Evolutionary conservation across 2,113 vertebrate species (phyloP), one percentile per base, ranked within the genome.

Genomic region (Hydrochoerus hydrochaeris): DNA sequence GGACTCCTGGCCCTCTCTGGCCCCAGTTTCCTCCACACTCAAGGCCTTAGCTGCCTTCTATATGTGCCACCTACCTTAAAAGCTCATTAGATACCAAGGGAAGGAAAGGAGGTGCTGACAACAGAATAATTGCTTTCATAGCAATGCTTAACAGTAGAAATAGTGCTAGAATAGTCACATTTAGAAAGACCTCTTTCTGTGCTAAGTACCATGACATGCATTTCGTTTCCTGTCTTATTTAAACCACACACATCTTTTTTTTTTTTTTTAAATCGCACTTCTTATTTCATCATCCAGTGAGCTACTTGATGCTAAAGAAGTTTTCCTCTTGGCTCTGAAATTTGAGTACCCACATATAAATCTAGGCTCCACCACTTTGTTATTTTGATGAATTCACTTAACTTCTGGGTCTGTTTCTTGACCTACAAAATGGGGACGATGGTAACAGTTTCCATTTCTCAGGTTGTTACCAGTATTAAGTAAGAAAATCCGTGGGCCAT

Each of bases 361-460:
- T 86, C 75, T 88, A 44, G 46, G 30, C 35, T 78, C 32, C 4
- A 22, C 57, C 32, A 78, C 19, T 89, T 86, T 32, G 19, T n/a
- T 67, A 77, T 41, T 95, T 88, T 17, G 69, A 85, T 32, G 26
- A 94, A 91, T 82, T 85, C 41, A 57, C 17, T 73, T 90, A 94
- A 82, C 65, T 82, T 91, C 62, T 90, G 65, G 24, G 17, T 44
- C 81, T 83, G 28, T 81, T 88, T 82, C 35, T 7, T 90, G 38
- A 44, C 62, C 71, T 88, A 7, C 93, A 65, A 77, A 94, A 88
- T 54, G 11, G 52, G 46, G 44, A 75, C 52, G 75, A 84, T 13
- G 75, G 49, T 41, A 83, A 28, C 1, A 83, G 22, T 49, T 90
- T 75, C 52, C 52, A 57, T 57, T 75, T 88, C 41, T 41, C 52